A percentile compares a stretch with the other conserved stretches of the same genome.
Evolutionary conservation across 92 coral and sea anemone genomes (phyloP).

Genomic region (Phymanthus crucifer): DNA sequence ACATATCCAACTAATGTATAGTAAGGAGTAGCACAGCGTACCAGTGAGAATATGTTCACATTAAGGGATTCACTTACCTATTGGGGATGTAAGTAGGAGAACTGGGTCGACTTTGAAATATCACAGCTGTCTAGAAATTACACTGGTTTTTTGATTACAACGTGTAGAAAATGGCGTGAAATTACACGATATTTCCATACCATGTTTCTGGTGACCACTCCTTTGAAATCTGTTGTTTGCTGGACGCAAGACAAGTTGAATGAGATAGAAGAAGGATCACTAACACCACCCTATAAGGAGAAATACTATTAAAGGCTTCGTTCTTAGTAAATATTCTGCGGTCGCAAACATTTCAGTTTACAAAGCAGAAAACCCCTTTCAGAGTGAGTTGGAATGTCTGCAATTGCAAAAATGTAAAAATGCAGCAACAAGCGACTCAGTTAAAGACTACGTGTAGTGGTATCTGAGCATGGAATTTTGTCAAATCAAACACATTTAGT

Average conservation of each 20-base stretch:
- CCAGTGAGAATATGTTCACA: not conserved
- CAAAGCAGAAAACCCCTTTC: not conserved
- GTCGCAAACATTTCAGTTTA: no score
- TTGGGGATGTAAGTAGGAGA: not conserved
- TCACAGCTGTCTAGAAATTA: constrained; percentile 11
- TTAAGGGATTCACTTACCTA: not conserved
- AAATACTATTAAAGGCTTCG: not conserved
- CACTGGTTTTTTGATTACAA: no score
- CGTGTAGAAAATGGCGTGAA: no score
- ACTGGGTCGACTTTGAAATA: not conserved
- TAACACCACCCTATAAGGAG: constrained; percentile 34
- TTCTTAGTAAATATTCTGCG: no score
- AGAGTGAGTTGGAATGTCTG: no score
- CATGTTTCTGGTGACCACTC: constrained; percentile 84
- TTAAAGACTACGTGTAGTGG: no score
- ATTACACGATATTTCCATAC: constrained; percentile 45
- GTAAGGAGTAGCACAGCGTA: no score
- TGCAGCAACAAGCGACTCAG: no score
- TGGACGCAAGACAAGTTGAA: constrained; percentile 68
- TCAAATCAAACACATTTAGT: no score
- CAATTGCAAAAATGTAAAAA: not conserved
- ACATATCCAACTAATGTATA: no score
- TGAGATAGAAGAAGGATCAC: constrained; percentile 21
- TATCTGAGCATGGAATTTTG: no score
- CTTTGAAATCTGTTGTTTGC: constrained; percentile 56